Evolutionary conservation across 2,888 invertebrate genomes (phyloP).

Genomic region (Onthophagus sagittarius): DNA sequence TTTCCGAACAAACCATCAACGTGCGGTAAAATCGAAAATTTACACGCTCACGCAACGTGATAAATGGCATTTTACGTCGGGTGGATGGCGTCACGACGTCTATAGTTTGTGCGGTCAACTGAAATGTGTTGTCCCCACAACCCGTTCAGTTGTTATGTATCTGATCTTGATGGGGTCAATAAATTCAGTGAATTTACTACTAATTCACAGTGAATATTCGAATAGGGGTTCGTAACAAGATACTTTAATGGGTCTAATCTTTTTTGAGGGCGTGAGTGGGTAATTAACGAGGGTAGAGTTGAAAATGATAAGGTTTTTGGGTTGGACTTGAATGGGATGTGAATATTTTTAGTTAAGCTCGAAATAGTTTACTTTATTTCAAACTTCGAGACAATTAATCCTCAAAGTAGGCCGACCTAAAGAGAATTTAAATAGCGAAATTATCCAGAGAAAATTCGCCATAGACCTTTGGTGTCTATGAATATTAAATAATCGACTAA

Average conservation of each 20-base stretch:
- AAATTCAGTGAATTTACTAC: neutral
- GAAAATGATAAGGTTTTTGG: too few relatives aligned
- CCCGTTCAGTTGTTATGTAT: neutral
- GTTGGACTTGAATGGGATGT: too few relatives aligned
- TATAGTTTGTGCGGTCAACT: too few relatives aligned
- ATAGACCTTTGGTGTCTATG: neutral
- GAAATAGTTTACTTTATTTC: neutral
- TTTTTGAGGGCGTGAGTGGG: too few relatives aligned
- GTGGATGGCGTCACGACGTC: too few relatives aligned
- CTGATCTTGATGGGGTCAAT: neutral
- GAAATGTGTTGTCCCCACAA: too few relatives aligned
- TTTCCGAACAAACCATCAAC: neutral
- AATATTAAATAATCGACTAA: neutral
- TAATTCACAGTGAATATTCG: neutral
- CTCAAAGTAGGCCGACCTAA: neutral
- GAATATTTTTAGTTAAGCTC: too few relatives aligned
- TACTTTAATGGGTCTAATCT: too few relatives aligned
- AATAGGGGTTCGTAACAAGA: too few relatives aligned
- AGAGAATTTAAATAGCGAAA: neutral
- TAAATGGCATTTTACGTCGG: neutral
- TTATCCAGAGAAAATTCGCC: neutral
- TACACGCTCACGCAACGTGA: neutral
- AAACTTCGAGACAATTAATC: neutral
- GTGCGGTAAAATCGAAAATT: neutral
- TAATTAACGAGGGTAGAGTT: too few relatives aligned